Conservation (phyloP, 2,113 vertebrate species). For the Scomber japonicus region DNA sequence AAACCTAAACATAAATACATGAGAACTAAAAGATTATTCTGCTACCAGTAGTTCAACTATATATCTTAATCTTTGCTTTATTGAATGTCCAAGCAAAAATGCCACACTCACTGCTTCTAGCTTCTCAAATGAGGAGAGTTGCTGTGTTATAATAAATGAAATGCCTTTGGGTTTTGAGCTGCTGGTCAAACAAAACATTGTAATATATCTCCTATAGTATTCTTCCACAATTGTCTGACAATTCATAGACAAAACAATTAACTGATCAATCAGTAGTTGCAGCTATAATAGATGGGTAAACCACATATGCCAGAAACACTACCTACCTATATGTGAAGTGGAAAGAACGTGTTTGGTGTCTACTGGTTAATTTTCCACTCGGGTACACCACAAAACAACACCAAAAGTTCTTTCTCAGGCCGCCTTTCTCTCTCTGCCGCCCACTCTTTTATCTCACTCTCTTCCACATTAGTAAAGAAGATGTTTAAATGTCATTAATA, state of each 20-base stretch:
- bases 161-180: too few relatives aligned
- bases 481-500: not conserved
- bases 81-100: too few relatives aligned
- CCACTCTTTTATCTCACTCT: not conserved
- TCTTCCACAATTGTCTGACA: too few relatives aligned
- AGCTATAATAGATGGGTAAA: too few relatives aligned
- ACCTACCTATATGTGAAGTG: not conserved
- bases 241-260: too few relatives aligned
- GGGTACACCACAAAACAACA: not conserved
- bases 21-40: not conserved
- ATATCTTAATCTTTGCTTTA: too few relatives aligned
- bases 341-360: not conserved
- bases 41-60: not conserved
- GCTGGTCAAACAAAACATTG: too few relatives aligned
- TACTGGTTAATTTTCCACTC: not conserved
- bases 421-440: not conserved
- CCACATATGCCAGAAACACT: not conserved
- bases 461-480: conserved; percentile 6
- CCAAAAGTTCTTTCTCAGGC: not conserved
- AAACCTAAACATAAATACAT: not conserved
- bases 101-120: too few relatives aligned
- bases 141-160: too few relatives aligned
- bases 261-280: too few relatives aligned
- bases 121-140: too few relatives aligned
- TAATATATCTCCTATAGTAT: too few relatives aligned